These are phyloP conservation scores for Laspeyria flexula DNA, from an alignment of 2,888 invertebrate species.

Conservation along the genomic window DNA sequence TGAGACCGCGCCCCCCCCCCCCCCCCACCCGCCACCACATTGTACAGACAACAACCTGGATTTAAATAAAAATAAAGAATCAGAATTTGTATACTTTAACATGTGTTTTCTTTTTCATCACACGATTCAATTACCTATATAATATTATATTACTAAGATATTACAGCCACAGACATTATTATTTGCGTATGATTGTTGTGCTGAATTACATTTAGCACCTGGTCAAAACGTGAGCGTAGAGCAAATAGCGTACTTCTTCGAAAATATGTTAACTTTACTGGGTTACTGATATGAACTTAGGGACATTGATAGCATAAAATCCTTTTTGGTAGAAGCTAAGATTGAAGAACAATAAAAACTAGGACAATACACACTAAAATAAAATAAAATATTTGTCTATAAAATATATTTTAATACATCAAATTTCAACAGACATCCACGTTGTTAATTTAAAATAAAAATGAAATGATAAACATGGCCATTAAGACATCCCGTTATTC, in stretches of 20 bases:
- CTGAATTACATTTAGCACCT: too few relatives aligned
- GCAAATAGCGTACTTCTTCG: too few relatives aligned
- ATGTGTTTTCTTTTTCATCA: conserved; percentile 51
- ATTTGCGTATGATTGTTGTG: too few relatives aligned
- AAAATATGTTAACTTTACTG: too few relatives aligned
- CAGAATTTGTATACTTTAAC: conserved; percentile 77
- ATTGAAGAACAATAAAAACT: too few relatives aligned
- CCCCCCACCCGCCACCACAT: conserved; percentile 39
- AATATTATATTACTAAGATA: too few relatives aligned
- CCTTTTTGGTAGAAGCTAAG: too few relatives aligned
- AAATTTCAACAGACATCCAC: conserved; percentile 81
- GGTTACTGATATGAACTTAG: too few relatives aligned
- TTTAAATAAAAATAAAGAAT: conserved; percentile 73
- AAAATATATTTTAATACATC: conserved; percentile 85
- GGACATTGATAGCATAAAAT: too few relatives aligned
- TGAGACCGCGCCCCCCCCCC: conserved; percentile 46
- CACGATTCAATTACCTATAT: too few relatives aligned
- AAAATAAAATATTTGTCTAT: conserved; percentile 63
- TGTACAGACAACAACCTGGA: conserved; percentile 69
- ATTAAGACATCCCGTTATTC: conserved; percentile 52
- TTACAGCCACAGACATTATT: too few relatives aligned
- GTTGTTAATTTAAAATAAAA: conserved; percentile 67
- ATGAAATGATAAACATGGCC: conserved; percentile 65
- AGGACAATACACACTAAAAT: conserved; percentile 17
- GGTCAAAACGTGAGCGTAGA: too few relatives aligned